These are phyloP conservation scores for Tribolium freemani DNA, from an alignment of 2,888 invertebrate species.

Conservation along the genomic window DNA sequence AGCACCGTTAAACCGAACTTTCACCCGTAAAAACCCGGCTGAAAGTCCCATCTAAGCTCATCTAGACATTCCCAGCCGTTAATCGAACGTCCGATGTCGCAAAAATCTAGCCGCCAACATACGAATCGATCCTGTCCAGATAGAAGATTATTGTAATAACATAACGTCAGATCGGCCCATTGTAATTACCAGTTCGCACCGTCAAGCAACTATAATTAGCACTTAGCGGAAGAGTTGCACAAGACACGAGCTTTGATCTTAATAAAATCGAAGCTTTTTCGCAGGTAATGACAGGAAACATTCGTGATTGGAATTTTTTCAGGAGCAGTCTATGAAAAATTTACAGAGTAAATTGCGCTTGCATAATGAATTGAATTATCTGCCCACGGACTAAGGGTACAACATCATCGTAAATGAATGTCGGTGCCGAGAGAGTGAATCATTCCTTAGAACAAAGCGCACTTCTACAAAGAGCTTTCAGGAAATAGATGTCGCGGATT, in stretches of 20 bases:
- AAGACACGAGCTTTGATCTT: constrained; percentile 15
- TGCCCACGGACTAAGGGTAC: constrained; percentile 19
- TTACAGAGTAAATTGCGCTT: constrained; percentile 25
- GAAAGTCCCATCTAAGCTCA: not conserved
- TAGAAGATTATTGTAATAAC: constrained; percentile 27
- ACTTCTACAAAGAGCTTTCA: not conserved
- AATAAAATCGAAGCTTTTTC: constrained; percentile 28
- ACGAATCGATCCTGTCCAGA: constrained; percentile 11
- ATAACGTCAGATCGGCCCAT: constrained; percentile 12
- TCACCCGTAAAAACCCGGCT: not conserved
- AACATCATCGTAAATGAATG: constrained; percentile 2
- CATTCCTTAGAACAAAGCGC: constrained; percentile 2
- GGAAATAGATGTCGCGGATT: not conserved
- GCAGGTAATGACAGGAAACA: constrained; percentile 25
- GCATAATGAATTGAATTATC: constrained; percentile 39
- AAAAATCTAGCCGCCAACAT: constrained; percentile 10
- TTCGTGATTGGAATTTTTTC: constrained; percentile 20
- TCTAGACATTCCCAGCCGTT: not conserved
- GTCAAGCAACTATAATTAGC: constrained; percentile 9
- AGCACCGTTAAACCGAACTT: not conserved
- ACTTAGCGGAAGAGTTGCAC: constrained; percentile 11
- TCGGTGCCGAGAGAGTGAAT: constrained; percentile 13
- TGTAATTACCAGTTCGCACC: constrained; percentile 26
- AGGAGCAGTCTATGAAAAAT: constrained; percentile 15
- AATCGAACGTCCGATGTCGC: not conserved